Conservation (phyloP, 2,113 vertebrate genomes). For the Chiloscyllium plagiosum region DNA sequence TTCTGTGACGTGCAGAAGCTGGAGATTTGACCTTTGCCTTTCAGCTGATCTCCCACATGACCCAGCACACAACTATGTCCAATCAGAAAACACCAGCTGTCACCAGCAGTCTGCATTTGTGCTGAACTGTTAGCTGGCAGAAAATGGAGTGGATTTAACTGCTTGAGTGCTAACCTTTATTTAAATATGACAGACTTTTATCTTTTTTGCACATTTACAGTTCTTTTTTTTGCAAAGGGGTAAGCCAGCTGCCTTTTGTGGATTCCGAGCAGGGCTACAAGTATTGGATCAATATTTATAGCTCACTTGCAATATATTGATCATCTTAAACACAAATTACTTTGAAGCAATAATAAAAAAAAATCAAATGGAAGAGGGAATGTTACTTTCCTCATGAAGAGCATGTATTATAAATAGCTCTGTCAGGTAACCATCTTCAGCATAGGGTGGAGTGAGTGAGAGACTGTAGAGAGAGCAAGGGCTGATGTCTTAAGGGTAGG, state of each 20-base stretch:
- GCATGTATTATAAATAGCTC: background rate
- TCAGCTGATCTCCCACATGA: slow-evolving; percentile 1
- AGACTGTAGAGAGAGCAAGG: background rate
- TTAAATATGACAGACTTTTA: background rate
- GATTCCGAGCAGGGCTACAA: background rate
- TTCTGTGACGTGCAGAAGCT: background rate
- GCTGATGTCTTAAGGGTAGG: background rate
- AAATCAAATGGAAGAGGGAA: background rate
- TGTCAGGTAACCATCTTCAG: background rate
- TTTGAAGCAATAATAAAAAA: background rate
- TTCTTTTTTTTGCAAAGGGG: background rate
- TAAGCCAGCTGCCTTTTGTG: background rate
- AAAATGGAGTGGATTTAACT: slow-evolving; percentile 1
- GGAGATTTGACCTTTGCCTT: background rate
- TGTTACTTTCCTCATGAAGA: background rate
- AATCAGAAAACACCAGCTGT: slow-evolving; percentile 32
- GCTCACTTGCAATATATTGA: background rate
- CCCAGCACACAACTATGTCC: background rate
- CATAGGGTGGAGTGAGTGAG: background rate
- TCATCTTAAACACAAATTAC: background rate
- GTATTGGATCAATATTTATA: background rate
- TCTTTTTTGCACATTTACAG: background rate
- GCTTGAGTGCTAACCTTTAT: background rate
- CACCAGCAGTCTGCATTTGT: background rate
- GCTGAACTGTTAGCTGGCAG: background rate